Percentiles rank a stretch among this genome's conserved stretches.
Conservation (phyloP, 2,888 invertebrate genomes). For the Melinopterus prodromus region DNA sequence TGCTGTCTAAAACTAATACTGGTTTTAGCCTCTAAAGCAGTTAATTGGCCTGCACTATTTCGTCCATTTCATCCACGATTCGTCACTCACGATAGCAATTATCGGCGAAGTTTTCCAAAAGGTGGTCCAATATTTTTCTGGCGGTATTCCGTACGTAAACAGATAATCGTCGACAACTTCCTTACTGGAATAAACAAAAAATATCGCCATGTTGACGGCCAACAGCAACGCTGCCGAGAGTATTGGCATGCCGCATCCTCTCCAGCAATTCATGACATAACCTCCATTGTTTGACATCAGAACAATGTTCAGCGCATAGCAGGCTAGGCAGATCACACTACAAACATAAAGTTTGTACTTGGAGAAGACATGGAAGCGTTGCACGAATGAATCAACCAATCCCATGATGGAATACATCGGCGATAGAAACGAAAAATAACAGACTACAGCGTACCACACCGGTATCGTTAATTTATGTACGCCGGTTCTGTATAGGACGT, state of each 20-base stretch:
- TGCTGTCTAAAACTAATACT: neutral
- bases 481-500: slow-evolving; percentile 27
- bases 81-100: slow-evolving; percentile 28
- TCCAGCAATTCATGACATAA: slow-evolving; percentile 4
- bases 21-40: too few relatives aligned
- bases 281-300: slow-evolving; percentile 6
- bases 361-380: slow-evolving; percentile 10
- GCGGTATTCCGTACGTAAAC: slow-evolving; percentile 29
- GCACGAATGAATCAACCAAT: slow-evolving; percentile 29
- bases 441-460: slow-evolving; percentile 28
- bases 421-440: slow-evolving; percentile 19
- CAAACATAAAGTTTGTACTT: slow-evolving; percentile 25
- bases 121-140: slow-evolving; percentile 32
- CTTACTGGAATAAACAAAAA: slow-evolving; percentile 33
- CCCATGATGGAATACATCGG: slow-evolving; percentile 31
- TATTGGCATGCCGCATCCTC: slow-evolving; percentile 19
- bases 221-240: slow-evolving; percentile 20
- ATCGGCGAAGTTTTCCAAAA: slow-evolving; percentile 32
- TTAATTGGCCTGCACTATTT: too few relatives aligned
- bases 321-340: neutral
- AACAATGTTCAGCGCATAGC: neutral
- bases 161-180: slow-evolving; percentile 29
- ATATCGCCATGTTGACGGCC: slow-evolving; percentile 26
- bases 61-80: neutral
- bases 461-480: slow-evolving; percentile 18